Evolutionary conservation across 2,113 vertebrate species (phyloP).

Genomic region (Sylvietta virens): DNA sequence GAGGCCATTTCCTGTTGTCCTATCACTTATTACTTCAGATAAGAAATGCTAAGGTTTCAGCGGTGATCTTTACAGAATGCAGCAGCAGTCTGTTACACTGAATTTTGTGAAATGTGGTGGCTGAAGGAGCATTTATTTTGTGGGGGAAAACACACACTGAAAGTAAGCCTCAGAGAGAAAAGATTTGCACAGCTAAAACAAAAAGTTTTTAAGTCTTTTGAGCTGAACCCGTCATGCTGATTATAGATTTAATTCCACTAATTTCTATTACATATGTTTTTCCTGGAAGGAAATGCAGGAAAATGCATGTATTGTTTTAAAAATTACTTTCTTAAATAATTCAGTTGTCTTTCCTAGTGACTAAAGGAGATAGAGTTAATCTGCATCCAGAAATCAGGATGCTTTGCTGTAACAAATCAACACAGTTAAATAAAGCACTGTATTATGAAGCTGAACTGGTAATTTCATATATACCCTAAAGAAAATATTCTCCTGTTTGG

Average conservation of each 20-base stretch:
- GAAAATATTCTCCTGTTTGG: background rate
- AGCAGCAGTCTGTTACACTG: background rate
- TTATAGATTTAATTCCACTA: background rate
- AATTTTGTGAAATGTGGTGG: background rate
- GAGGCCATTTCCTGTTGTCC: background rate
- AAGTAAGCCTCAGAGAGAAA: background rate
- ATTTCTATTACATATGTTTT: constrained; percentile 1
- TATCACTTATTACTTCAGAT: background rate
- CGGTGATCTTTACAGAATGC: background rate
- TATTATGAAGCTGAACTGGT: background rate
- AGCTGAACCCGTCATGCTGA: background rate
- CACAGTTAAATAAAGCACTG: background rate
- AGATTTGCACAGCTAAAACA: background rate
- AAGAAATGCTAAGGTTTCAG: background rate
- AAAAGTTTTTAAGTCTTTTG: background rate
- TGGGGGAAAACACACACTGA: background rate
- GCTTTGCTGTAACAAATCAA: background rate
- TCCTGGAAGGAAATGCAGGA: background rate
- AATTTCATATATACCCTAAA: background rate
- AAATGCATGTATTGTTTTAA: background rate
- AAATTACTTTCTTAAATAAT: background rate
- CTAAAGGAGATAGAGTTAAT: background rate
- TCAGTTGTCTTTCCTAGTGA: background rate
- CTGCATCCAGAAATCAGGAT: background rate
- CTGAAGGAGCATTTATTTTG: background rate